Base-by-base conservation (phyloP, 1,140 invertebrate genomes). In the Drosophila dunni region DNA sequence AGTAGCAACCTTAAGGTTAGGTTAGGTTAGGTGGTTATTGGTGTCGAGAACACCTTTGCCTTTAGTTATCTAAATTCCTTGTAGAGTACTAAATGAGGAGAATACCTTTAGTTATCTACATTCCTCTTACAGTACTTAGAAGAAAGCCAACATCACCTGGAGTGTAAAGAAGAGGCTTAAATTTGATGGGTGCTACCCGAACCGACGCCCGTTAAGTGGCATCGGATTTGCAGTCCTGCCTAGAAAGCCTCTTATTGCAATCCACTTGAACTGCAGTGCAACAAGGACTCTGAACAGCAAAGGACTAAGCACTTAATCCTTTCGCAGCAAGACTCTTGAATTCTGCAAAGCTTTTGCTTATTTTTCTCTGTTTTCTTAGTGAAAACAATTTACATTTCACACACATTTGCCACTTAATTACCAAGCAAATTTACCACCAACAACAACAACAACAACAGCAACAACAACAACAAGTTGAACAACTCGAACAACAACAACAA, bases 361-460 rank as follows among this genome's bases (percentile, higher is more conserved):
- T n/a, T 2, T n/a, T 17, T 40, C 15, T 56, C 36, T 56, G 20
- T 64, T 64, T 64, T 44, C 53, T 57, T 58, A 11, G 20, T 7
- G 60, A 60, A 67, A 51, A 11, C 7, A 46, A 63, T 56, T 70
- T 54, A 29, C 50, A 70, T 33, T 56, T 45, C 40, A 54, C 29
- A 56, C 51, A 56, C 17, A 50, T 42, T 57, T 50, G 50, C 46
- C 68, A 75, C 67, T 46, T 70, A 60, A 64, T 71, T 71, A 57
- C 17, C 58, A 46, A 38, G 42, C 60, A 79, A 75, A 79, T 79
- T 71, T 65, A 64, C 34, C 65, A 71, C 40, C 51, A 75, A 51
- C 17, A 60, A 15, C 13, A 67, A 62, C 7, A 57, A 45, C 15
- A 60, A 40, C 17, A 45, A 40, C 29, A 61, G 20, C 10, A n/a